A percentile compares a stretch with the other conserved stretches of the same genome.
Conservation (phyloP, 2,888 invertebrate species). For the Rhimphoctona megacephalus region DNA sequence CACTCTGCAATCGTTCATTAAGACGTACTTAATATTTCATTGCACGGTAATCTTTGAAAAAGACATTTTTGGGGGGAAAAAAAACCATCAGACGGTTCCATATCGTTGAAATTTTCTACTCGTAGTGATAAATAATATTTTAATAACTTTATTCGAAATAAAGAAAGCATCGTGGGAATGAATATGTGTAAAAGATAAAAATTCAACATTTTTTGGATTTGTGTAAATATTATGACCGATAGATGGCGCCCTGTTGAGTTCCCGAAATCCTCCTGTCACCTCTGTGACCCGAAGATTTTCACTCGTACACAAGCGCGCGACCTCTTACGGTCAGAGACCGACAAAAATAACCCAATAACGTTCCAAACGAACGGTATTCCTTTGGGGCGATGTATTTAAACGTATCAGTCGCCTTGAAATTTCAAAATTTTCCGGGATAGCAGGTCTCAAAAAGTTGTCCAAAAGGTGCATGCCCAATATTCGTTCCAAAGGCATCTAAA, state of each 20-base stretch:
- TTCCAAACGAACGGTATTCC: not conserved
- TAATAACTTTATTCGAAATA: slow-evolving; percentile 1
- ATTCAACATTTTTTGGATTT: not conserved
- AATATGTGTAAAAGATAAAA: not conserved
- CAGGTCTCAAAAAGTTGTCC: too few relatives aligned
- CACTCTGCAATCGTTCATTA: not conserved
- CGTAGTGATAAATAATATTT: slow-evolving; percentile 19
- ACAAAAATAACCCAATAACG: not conserved
- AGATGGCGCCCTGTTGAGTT: slow-evolving; percentile 13
- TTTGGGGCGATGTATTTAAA: not conserved
- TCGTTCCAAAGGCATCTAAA: too few relatives aligned
- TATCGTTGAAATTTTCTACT: slow-evolving; percentile 10
- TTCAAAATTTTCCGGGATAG: not conserved
- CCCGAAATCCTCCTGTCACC: not conserved
- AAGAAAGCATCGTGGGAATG: not conserved
- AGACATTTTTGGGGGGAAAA: not conserved
- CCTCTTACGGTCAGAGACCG: not conserved
- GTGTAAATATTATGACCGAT: slow-evolving; percentile 1
- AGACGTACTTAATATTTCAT: slow-evolving; percentile 21
- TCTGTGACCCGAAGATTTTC: not conserved
- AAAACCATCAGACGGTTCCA: slow-evolving; percentile 14
- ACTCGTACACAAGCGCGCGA: not conserved
- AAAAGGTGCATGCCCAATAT: too few relatives aligned
- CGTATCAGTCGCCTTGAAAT: not conserved
- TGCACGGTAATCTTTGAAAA: not conserved